Conservation (phyloP, 30 jellyfish, hydroid and myxozoan species). For the Euphysa ruthae region DNA sequence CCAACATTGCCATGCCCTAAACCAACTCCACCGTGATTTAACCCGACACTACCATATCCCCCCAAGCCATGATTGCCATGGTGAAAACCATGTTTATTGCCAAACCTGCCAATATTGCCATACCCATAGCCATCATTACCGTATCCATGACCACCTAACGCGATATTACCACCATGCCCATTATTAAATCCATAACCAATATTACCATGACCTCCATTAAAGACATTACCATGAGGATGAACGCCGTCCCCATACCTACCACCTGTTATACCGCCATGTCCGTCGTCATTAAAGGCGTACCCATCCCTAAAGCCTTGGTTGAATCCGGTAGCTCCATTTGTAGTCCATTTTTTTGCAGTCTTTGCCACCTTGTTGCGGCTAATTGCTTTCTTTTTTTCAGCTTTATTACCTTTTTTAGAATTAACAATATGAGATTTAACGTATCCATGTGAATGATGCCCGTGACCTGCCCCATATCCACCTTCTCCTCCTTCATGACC, state of each 20-base stretch:
- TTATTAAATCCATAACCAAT: slow-evolving; percentile 5
- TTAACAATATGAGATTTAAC: background rate
- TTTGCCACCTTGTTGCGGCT: background rate
- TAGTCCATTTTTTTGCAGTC: background rate
- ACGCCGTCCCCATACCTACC: background rate
- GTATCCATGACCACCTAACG: too few species aligned
- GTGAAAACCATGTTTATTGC: too few species aligned
- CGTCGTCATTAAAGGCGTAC: background rate
- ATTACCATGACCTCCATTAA: background rate
- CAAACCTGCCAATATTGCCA: too few species aligned
- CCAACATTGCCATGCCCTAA: too few species aligned
- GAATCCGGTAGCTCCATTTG: slow-evolving; percentile 1
- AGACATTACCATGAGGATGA: too few species aligned
- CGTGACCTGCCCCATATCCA: slow-evolving; percentile 48
- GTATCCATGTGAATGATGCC: slow-evolving; percentile 33
- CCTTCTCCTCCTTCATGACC: slow-evolving; percentile 93
- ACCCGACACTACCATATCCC: background rate
- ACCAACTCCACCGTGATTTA: background rate
- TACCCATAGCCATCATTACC: too few species aligned
- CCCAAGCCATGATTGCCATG: too few species aligned
- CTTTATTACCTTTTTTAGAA: background rate
- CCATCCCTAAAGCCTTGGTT: background rate
- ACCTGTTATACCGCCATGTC: background rate
- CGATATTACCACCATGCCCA: too few species aligned
- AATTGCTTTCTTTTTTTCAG: background rate